phyloP scores from a whole-genome alignment of 1,140 invertebrate genomes.

The Samia ricini region DNA sequence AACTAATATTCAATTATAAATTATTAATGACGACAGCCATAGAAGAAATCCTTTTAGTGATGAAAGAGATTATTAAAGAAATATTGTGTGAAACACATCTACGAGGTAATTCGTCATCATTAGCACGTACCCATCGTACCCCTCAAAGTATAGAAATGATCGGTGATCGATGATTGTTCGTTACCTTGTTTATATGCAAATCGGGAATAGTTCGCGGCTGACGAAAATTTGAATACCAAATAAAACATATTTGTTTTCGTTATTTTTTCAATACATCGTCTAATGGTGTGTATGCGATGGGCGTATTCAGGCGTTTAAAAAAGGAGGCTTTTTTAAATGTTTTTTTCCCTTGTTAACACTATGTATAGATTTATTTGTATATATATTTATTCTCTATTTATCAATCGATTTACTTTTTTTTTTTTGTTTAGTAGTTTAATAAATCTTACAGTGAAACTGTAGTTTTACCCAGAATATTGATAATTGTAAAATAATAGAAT shows the following conservation, averaged over 20 bases:
- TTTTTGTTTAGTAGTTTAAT: too few species aligned
- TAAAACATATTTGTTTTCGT: constrained; percentile 48
- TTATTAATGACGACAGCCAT: constrained; percentile 29
- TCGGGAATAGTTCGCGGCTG: constrained; percentile 41
- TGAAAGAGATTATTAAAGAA: not conserved
- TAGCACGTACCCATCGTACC: not conserved
- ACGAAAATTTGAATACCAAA: constrained; percentile 64
- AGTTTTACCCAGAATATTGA: too few species aligned
- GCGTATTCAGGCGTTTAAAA: not conserved
- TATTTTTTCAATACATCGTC: constrained; percentile 40
- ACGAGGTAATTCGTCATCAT: constrained; percentile 2
- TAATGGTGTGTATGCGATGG: constrained; percentile 39
- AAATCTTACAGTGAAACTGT: too few species aligned
- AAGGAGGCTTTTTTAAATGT: not conserved
- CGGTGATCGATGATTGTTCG: constrained; percentile 46
- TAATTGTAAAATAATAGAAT: too few species aligned
- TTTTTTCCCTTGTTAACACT: too few species aligned
- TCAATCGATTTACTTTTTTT: too few species aligned
- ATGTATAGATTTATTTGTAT: too few species aligned
- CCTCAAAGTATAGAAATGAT: constrained; percentile 46
- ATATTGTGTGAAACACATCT: not conserved
- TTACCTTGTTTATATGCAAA: constrained; percentile 66
- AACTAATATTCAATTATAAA: not conserved
- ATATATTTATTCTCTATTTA: too few species aligned
- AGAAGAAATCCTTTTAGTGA: constrained; percentile 17